Evolutionary conservation across 1,140 invertebrate genomes (phyloP).

Genomic region (Hyphantria cunea): DNA sequence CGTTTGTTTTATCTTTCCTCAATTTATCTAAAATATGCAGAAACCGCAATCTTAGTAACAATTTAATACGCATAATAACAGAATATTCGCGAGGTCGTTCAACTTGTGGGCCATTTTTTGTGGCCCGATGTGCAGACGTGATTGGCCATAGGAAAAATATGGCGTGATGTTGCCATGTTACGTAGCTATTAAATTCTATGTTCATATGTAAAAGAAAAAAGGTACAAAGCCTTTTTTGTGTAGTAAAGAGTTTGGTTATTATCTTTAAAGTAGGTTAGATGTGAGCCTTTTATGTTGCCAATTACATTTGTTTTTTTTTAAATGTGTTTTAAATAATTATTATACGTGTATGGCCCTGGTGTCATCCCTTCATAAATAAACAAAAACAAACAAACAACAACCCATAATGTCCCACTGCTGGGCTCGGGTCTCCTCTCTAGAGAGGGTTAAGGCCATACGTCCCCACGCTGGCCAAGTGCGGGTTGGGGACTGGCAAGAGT

Average conservation of each 20-base stretch:
- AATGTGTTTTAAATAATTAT: too few species aligned
- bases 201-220: conserved; percentile 8
- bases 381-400: too few species aligned
- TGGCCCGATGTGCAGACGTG: conserved; percentile 8
- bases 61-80: conserved; percentile 26
- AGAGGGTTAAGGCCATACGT: too few species aligned
- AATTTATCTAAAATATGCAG: not conserved
- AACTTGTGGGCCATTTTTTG: conserved; percentile 19
- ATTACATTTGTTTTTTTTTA: too few species aligned
- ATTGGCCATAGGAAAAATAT: conserved; percentile 15
- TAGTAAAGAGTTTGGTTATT: too few species aligned
- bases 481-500: too few species aligned
- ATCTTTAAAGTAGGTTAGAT: not conserved
- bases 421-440: too few species aligned
- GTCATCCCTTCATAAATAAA: too few species aligned
- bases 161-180: conserved; percentile 22
- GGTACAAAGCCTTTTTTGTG: not conserved
- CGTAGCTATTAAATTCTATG: conserved; percentile 2
- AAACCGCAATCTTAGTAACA: conserved; percentile 22
- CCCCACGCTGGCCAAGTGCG: too few species aligned
- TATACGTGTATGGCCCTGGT: too few species aligned
- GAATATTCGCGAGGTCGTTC: conserved; percentile 13
- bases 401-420: too few species aligned
- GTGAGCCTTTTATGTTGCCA: conserved; percentile 3
- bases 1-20: too few species aligned